These are phyloP conservation scores for Drosophila tripunctata DNA, from an alignment of 2,888 invertebrate species.

Conservation along the genomic window DNA sequence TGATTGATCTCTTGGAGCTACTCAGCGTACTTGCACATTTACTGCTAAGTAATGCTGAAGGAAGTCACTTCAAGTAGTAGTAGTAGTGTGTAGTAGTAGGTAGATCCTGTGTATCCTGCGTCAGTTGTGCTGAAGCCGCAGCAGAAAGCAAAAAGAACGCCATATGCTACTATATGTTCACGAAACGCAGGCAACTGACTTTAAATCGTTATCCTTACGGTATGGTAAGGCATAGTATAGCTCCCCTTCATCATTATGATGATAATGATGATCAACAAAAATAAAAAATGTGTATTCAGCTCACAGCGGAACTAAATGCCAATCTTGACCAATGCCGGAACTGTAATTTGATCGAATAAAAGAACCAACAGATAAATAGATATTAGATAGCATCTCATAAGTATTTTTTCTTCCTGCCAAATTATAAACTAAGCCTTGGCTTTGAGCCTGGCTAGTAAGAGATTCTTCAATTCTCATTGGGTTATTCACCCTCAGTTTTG, in stretches of 20 bases:
- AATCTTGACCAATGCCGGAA: conserved; percentile 78
- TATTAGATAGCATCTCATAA: conserved; percentile 67
- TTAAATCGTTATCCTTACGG: conserved; percentile 65
- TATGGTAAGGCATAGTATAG: no score
- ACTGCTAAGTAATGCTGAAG: conserved; percentile 25
- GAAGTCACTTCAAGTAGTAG: conserved; percentile 51
- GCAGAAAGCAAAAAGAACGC: conserved; percentile 45
- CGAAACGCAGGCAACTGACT: conserved; percentile 18
- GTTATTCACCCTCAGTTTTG: conserved; percentile 64
- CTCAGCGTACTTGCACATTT: not conserved
- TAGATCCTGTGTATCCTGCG: conserved; percentile 75
- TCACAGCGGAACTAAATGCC: conserved; percentile 69
- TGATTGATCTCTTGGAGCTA: conserved; percentile 57
- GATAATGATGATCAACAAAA: conserved; percentile 8
- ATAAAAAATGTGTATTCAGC: conserved; percentile 7
- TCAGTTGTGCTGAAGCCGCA: conserved; percentile 75
- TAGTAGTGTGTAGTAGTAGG: no score
- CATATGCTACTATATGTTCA: conserved; percentile 75
- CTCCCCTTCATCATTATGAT: conserved; percentile 21
- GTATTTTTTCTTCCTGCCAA: conserved; percentile 66
- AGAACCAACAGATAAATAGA: conserved; percentile 61
- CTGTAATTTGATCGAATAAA: conserved; percentile 82
- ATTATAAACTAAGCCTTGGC: conserved; percentile 53
- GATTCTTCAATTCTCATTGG: conserved; percentile 54
- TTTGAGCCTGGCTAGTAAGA: conserved; percentile 48